Evolutionary conservation across 2,888 invertebrate species (phyloP).

Genomic region (Aplocera efformata): DNA sequence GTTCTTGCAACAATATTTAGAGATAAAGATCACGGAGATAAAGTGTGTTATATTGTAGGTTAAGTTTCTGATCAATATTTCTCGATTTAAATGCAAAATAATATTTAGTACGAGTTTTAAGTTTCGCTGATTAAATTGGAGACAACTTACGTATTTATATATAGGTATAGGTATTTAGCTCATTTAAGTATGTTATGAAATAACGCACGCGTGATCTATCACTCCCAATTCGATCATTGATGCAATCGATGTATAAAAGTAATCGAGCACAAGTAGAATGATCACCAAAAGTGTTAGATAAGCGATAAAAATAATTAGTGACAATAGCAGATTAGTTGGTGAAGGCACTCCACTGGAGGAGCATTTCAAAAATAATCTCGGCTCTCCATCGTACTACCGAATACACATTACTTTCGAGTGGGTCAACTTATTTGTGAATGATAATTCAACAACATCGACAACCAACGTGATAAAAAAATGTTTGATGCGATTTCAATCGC

Average conservation of each 20-base stretch:
- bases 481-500: slow-evolving; percentile 7
- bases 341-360: slow-evolving; percentile 76
- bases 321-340: slow-evolving; percentile 72
- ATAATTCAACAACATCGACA: slow-evolving; percentile 52
- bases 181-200: no score
- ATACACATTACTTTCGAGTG: slow-evolving; percentile 72
- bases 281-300: slow-evolving; percentile 73
- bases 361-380: slow-evolving; percentile 78
- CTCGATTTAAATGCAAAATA: no score
- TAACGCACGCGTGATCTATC: slow-evolving; percentile 7
- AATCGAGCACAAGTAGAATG: slow-evolving; percentile 54
- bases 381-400: slow-evolving; percentile 70
- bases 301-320: slow-evolving; percentile 80
- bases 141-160: no score
- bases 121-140: no score
- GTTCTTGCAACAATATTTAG: neutral
- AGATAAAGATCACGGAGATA: neutral
- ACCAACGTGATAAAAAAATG: slow-evolving; percentile 29
- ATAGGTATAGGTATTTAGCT: no score
- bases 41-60: no score
- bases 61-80: no score
- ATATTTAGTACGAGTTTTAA: no score
- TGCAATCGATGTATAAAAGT: slow-evolving; percentile 45
- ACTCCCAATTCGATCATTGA: slow-evolving; percentile 40
- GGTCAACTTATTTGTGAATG: slow-evolving; percentile 65